Percentiles rank a stretch among this genome's conserved stretches.
These are phyloP conservation scores for Dolichotis patagonum DNA, from an alignment of 2,113 vertebrate genomes.

Conservation along the genomic window DNA sequence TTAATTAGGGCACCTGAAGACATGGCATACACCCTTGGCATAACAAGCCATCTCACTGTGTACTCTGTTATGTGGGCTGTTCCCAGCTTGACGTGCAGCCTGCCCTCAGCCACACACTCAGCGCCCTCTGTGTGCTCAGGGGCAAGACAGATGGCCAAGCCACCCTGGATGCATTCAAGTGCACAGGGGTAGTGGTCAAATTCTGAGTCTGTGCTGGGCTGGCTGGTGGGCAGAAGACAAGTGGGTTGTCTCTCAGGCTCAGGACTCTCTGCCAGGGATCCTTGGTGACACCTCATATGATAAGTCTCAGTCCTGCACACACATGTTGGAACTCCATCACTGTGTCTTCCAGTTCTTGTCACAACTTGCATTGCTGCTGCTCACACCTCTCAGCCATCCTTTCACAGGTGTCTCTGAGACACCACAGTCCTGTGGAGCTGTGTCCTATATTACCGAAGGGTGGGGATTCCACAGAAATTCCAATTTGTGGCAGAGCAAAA, in stretches of 20 bases:
- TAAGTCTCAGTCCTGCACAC: background rate
- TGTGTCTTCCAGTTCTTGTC: background rate
- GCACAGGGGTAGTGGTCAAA: too few relatives aligned
- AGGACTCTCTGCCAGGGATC: background rate
- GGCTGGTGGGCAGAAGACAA: background rate
- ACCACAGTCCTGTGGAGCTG: background rate
- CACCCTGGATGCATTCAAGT: background rate
- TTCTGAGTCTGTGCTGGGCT: background rate
- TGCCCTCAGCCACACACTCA: background rate
- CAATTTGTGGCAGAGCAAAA: background rate
- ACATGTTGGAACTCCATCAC: background rate
- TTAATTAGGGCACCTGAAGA: background rate
- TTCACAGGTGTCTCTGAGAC: background rate
- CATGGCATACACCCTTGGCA: background rate
- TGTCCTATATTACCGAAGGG: background rate
- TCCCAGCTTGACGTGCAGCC: background rate
- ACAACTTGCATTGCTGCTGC: background rate
- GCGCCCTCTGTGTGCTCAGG: background rate
- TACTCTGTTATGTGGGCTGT: background rate
- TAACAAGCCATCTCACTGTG: background rate
- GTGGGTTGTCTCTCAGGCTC: background rate
- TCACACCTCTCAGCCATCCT: background rate
- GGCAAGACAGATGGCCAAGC: background rate
- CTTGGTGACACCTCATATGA: background rate
- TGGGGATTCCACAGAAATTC: background rate